Conservation (phyloP, 2,888 invertebrate species). For the Aporophyla nigra region DNA sequence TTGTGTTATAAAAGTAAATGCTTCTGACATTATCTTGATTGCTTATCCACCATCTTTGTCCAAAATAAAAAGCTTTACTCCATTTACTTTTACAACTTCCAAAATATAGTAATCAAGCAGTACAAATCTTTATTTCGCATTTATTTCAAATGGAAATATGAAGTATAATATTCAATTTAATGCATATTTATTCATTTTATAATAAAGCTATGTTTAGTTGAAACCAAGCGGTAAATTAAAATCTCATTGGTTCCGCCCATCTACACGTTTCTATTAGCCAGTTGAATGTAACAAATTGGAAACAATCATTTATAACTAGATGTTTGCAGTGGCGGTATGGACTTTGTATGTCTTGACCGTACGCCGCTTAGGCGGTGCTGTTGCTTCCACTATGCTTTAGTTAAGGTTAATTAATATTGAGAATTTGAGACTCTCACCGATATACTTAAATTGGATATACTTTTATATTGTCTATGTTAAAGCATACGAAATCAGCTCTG, state of each 20-base stretch:
- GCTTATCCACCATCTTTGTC: neutral
- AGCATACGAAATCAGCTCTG: neutral
- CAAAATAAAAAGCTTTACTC: constrained; percentile 7
- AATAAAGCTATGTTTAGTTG: constrained; percentile 43
- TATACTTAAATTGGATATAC: neutral
- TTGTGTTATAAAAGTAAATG: neutral
- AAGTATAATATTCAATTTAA: constrained; percentile 46
- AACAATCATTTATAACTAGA: constrained; percentile 61
- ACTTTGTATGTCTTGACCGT: constrained; percentile 4
- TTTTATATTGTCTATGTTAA: neutral
- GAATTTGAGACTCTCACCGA: neutral
- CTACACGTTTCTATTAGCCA: constrained; percentile 66
- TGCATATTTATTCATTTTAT: constrained; percentile 46
- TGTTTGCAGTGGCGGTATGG: constrained; percentile 7
- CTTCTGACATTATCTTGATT: neutral
- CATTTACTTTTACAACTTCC: neutral
- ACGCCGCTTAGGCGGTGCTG: neutral
- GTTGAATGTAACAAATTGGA: constrained; percentile 63
- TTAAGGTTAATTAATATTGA: neutral
- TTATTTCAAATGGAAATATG: constrained; percentile 20
- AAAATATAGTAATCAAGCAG: neutral
- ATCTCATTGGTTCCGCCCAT: constrained; percentile 65
- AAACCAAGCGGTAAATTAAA: constrained; percentile 63
- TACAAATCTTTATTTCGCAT: constrained; percentile 17
- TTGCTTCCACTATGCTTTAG: neutral